Evolutionary conservation across 2,888 invertebrate species (phyloP), one percentile per base, ranked within the genome.

Genomic region (Laothoe populi): DNA sequence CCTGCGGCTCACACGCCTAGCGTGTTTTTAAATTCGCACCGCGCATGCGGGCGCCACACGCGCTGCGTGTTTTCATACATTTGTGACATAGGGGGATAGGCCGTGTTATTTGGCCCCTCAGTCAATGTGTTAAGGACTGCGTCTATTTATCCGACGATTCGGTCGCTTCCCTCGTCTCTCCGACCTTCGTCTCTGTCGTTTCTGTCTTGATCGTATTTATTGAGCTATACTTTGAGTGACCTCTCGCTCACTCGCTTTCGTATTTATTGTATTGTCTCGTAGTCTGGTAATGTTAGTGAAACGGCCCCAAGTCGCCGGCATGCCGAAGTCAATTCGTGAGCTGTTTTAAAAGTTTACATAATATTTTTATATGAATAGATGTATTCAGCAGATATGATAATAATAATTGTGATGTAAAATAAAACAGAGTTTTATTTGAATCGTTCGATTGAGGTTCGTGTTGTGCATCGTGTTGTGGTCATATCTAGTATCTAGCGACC

Each of bases 391-490:
- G 71, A 67, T 74, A 82, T 82, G 79, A 78, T 85, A 86, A 86
- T 86, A 87, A 88, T 87, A 83, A 84, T 88, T 90, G 91, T 92
- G 90, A 91, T 91, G 79, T 84, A 73, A 79, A 88, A 90, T 91
- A 90, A 92, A 92, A 92, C 91, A 88, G 89, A 92, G 91, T 92
- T 92, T 92, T 91, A 92, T 92, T 92, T 92, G 83, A 83, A 86
- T 86, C 87, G 86, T 90, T 90, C 91, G 88, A 84, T 87, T 83
- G 82, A 19, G 79, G 78, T 86, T 86, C 79, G 87, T 83, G 87
- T 88, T 84, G 90, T 88, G 91, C 88, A 87, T 86, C n/a, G n/a
- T n/a, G n/a, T n/a, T n/a, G 76, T 78, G 53, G 19, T 53, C 53
- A 35, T 53, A 49, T 84, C 90, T 90, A 90, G 91, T n/a, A n/a